Percentiles rank a stretch among this genome's conserved stretches.
Evolutionary conservation across 1,140 invertebrate species (phyloP).

Genomic region (Diabrotica virgifera): DNA sequence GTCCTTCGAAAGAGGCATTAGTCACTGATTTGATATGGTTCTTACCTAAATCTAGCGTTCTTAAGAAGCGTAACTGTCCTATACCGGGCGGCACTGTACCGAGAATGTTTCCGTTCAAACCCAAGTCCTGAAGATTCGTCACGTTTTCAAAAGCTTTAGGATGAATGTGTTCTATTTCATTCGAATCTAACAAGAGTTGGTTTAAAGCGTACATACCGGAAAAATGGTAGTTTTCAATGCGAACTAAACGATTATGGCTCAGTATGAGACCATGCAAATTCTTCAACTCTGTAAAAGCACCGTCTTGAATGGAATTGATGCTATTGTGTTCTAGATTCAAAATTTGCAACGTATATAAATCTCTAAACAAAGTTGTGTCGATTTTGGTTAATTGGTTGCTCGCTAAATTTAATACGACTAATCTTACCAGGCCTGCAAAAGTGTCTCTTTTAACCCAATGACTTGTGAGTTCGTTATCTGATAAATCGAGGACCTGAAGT

Average conservation of each 20-base stretch:
- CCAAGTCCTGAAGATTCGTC: conserved; percentile 74
- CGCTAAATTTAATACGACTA: conserved; percentile 74
- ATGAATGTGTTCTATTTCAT: conserved; percentile 67
- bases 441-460: conserved; percentile 76
- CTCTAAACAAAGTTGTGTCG: conserved; percentile 69
- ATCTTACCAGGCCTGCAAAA: conserved; percentile 67
- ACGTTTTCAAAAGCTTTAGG: conserved; percentile 75
- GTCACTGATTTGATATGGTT: conserved; percentile 66
- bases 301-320: conserved; percentile 67
- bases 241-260: conserved; percentile 67
- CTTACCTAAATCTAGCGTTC: conserved; percentile 74
- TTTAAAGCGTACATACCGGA: conserved; percentile 69
- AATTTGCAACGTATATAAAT: conserved; percentile 72
- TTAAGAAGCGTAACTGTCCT: conserved; percentile 63
- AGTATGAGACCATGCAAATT: conserved; percentile 75
- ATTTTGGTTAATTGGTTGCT: conserved; percentile 69
- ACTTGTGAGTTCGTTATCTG: conserved; percentile 72
- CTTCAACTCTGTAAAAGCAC: conserved; percentile 69
- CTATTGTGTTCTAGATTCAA: conserved; percentile 74
- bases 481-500: conserved; percentile 74
- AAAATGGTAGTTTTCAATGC: conserved; percentile 68
- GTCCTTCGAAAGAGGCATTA: conserved; percentile 60
- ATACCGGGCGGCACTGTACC: conserved; percentile 69
- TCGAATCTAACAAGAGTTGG: conserved; percentile 72
- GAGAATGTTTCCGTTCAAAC: conserved; percentile 72